Evolutionary conservation across 2,113 vertebrate species (phyloP).

Genomic region (Sitta europaea): DNA sequence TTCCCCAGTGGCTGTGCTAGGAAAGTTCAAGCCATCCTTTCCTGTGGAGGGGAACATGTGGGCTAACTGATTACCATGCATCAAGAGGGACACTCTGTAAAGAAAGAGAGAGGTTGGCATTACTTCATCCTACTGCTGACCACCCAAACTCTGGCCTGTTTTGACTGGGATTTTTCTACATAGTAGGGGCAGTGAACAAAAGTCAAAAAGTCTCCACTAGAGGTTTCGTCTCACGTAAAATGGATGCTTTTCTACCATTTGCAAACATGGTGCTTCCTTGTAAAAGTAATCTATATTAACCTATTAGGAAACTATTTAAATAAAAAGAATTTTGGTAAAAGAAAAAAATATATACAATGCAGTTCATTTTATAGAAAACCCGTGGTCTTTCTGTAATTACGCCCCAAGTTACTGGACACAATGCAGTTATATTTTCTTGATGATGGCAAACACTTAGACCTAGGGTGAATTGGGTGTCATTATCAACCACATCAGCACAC

Average conservation of each 20-base stretch:
- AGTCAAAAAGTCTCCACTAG: not conserved
- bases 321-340: not conserved
- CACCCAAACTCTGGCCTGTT: not conserved
- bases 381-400: not conserved
- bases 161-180: not conserved
- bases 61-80: not conserved
- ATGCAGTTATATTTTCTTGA: not conserved
- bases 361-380: not conserved
- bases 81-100: not conserved
- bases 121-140: not conserved
- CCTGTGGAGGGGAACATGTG: not conserved
- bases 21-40: not conserved
- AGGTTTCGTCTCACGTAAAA: not conserved
- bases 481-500: accelerated
- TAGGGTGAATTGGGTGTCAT: accelerated
- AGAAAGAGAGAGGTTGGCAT: not conserved
- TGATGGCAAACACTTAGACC: not conserved
- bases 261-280: not conserved
- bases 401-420: not conserved
- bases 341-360: not conserved
- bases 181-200: not conserved
- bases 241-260: not conserved
- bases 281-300: not conserved
- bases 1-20: not conserved
- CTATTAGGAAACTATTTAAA: not conserved